Base-by-base conservation (phyloP, 2,888 invertebrate species). In the Ptycholaimellus sp. region DNA sequence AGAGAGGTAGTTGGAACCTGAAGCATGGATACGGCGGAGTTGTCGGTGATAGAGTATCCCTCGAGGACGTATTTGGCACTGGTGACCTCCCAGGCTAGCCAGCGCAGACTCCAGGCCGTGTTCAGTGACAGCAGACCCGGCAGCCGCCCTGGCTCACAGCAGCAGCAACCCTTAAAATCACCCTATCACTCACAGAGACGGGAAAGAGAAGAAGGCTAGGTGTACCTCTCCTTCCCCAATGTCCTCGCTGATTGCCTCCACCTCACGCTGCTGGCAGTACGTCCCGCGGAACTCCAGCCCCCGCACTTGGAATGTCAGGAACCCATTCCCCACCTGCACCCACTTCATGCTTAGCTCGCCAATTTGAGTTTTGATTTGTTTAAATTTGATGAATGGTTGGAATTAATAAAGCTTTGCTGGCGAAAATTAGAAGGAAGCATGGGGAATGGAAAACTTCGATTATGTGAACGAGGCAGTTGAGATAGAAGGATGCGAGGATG, bases 41-140 rank as follows among this genome's bases (percentile, higher is more conserved):
- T 96, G 63, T 96, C 93, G 1, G 82, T 79, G 53, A 99, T 93
- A 48, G 82, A 83, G 65, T 99, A 96, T 0, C 93, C 96, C 63
- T 96, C 93, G 21, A 99, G 70, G 37, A 96, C 80, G 61, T 93
- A 96, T 56, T 87, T 80, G n/a, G 83, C 75, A 31, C 80, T 76
- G 1, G 80, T 78, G 2, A 64, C 82, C 64, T 87, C 83, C 90
- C 90, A 93, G 1, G 90, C 87, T 41, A 90, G 69, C 90, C 85
- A 93, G 37, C 93, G 72, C 57, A 87, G 80, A 53, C 77, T 77
- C 66, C 85, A 96, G 45, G 87, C 85, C n/a, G 90, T 82, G 61
- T 93, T 93, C 36, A 85, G 73, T 44, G 85, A 81, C 31, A 93
- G 66, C 61, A 85, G 71, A 43, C 80, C 75, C 1, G 80, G 79